These are phyloP conservation scores for Heliconius hewitsoni DNA, from an alignment of 1,140 invertebrate species.

Conservation along the genomic window DNA sequence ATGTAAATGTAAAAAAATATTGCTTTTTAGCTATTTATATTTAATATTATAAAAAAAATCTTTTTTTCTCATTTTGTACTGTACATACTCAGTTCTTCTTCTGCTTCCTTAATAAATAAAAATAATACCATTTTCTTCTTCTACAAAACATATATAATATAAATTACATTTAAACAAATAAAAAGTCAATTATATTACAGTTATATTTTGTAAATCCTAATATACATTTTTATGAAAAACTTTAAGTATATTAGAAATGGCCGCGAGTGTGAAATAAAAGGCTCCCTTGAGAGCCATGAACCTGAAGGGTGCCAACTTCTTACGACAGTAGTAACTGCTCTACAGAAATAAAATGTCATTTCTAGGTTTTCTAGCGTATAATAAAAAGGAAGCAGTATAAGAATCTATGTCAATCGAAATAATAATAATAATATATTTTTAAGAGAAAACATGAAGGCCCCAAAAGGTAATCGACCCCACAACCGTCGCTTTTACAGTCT, in stretches of 20 bases:
- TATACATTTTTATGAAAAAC: background rate
- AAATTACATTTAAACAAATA: too few relatives aligned
- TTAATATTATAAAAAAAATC: too few relatives aligned
- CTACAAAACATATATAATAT: too few relatives aligned
- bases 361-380: background rate
- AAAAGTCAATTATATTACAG: background rate
- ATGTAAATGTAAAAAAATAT: background rate
- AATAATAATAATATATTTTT: background rate
- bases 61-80: too few relatives aligned
- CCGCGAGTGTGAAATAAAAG: background rate
- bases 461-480: too few relatives aligned
- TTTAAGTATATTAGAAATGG: background rate
- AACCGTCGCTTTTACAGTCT: too few relatives aligned
- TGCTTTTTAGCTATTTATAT: background rate
- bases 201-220: background rate
- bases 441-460: too few relatives aligned
- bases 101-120: too few relatives aligned
- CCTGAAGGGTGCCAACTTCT: background rate
- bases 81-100: too few relatives aligned
- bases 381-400: background rate
- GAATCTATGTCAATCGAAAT: background rate
- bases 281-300: background rate
- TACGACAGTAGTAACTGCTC: background rate
- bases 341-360: constrained; percentile 6
- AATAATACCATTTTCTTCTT: too few relatives aligned